phyloP scores from a whole-genome alignment of 1,140 invertebrate genomes.

The Temnothorax nylanderi region DNA sequence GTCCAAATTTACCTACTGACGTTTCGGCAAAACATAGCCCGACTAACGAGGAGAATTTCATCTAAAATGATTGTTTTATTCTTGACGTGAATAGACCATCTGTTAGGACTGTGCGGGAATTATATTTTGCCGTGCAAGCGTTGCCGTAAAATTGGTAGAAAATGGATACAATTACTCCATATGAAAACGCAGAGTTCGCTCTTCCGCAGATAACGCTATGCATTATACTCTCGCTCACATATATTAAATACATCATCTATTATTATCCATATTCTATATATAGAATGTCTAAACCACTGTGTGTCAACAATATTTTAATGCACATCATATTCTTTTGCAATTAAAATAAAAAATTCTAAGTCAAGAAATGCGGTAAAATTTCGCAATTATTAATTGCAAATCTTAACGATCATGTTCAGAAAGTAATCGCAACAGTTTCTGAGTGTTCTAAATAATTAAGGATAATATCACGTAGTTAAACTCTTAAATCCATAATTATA shows the following conservation, averaged over 20 bases:
- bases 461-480: neutral
- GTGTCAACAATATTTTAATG: neutral
- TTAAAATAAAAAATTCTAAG: neutral
- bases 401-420: neutral
- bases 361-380: neutral
- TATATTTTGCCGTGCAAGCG: neutral
- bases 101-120: neutral
- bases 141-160: neutral
- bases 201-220: neutral
- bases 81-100: conserved; percentile 9
- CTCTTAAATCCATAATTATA: neutral
- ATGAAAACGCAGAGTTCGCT: neutral
- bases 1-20: conserved; percentile 34
- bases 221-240: neutral
- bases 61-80: conserved; percentile 30
- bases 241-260: neutral
- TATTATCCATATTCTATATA: conserved; percentile 1
- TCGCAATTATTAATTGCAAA: neutral
- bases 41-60: conserved; percentile 31
- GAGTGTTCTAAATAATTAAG: neutral
- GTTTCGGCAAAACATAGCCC: neutral
- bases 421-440: neutral
- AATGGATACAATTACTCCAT: neutral
- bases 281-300: neutral
- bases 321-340: neutral